A percentile compares a stretch with the other conserved stretches of the same genome.
These are phyloP conservation scores for Camponotus vicinus DNA, from an alignment of 1,140 invertebrate genomes.

Conservation along the genomic window DNA sequence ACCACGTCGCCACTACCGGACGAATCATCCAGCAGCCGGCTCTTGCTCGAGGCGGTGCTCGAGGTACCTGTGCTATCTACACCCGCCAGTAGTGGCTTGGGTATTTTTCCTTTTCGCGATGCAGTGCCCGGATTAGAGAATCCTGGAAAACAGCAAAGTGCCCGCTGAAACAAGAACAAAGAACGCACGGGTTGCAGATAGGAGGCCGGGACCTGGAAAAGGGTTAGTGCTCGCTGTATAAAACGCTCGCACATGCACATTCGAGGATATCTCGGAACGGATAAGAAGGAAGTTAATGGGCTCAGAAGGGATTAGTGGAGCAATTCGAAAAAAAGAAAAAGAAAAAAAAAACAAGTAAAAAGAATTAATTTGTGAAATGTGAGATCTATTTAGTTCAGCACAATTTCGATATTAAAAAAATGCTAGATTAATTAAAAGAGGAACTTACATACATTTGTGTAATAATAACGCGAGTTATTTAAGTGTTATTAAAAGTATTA, in stretches of 20 bases:
- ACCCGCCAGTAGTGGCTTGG: slow-evolving; percentile 93
- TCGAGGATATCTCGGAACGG: slow-evolving; percentile 58
- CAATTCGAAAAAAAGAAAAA: slow-evolving; percentile 12
- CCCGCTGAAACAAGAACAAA: slow-evolving; percentile 90
- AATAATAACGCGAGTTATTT: slow-evolving; percentile 26
- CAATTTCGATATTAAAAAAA: neutral
- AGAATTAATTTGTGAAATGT: slow-evolving; percentile 34
- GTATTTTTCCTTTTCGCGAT: slow-evolving; percentile 93
- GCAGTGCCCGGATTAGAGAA: slow-evolving; percentile 93
- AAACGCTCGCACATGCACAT: slow-evolving; percentile 84
- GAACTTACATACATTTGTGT: slow-evolving; percentile 42
- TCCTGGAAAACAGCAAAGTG: slow-evolving; percentile 95
- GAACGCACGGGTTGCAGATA: slow-evolving; percentile 86
- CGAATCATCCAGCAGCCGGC: slow-evolving; percentile 86
- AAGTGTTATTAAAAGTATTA: neutral
- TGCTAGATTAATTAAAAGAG: slow-evolving; percentile 21
- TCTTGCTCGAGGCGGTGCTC: slow-evolving; percentile 87
- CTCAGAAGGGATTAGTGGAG: slow-evolving; percentile 40
- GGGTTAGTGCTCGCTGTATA: slow-evolving; percentile 84
- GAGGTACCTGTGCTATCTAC: slow-evolving; percentile 86
- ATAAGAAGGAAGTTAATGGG: neutral
- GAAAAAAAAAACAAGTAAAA: neutral
- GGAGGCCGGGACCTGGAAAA: slow-evolving; percentile 85
- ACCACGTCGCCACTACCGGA: slow-evolving; percentile 75
- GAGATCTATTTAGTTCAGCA: slow-evolving; percentile 38